Evolutionary conservation across 2,888 invertebrate species (phyloP).

Genomic region (Pycnomerus fuliginosus): DNA sequence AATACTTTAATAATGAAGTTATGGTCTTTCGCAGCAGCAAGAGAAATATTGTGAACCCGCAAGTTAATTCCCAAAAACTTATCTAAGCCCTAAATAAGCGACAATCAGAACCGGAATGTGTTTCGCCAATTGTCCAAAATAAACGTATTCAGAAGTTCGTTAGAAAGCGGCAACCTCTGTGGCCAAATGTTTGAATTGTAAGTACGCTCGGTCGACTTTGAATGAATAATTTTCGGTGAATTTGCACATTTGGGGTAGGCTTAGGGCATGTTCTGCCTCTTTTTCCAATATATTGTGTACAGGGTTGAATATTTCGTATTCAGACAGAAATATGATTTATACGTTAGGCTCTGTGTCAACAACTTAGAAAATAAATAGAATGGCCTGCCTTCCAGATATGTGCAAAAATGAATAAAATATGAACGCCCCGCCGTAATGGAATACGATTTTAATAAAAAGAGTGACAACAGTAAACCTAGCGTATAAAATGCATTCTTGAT

Average conservation of each 20-base stretch:
- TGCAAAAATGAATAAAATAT: constrained; percentile 30
- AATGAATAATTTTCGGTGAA: constrained; percentile 26
- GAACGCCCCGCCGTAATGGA: constrained; percentile 24
- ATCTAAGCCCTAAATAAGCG: too few relatives aligned
- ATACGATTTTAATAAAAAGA: constrained; percentile 24
- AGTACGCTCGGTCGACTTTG: constrained; percentile 20
- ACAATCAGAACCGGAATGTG: too few relatives aligned
- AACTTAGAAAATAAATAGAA: constrained; percentile 36
- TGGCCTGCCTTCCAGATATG: constrained; percentile 25
- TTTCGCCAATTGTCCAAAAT: too few relatives aligned
- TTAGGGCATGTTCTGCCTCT: constrained; percentile 11
- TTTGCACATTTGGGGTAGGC: constrained; percentile 23
- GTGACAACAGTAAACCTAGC: too few relatives aligned
- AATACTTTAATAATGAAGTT: too few relatives aligned
- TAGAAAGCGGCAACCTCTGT: constrained; percentile 13
- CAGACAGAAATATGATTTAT: constrained; percentile 34
- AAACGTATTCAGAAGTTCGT: constrained; percentile 13
- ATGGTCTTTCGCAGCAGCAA: too few relatives aligned
- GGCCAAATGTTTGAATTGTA: constrained; percentile 15
- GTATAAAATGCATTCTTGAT: too few relatives aligned
- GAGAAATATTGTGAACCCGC: too few relatives aligned
- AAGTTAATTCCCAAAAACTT: too few relatives aligned
- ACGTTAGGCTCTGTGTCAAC: constrained; percentile 34
- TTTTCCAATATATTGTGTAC: constrained; percentile 21
- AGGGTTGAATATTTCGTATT: constrained; percentile 22